These are phyloP conservation scores for Emmelina monodactyla DNA, from an alignment of 2,888 invertebrate genomes.

Conservation along the genomic window DNA sequence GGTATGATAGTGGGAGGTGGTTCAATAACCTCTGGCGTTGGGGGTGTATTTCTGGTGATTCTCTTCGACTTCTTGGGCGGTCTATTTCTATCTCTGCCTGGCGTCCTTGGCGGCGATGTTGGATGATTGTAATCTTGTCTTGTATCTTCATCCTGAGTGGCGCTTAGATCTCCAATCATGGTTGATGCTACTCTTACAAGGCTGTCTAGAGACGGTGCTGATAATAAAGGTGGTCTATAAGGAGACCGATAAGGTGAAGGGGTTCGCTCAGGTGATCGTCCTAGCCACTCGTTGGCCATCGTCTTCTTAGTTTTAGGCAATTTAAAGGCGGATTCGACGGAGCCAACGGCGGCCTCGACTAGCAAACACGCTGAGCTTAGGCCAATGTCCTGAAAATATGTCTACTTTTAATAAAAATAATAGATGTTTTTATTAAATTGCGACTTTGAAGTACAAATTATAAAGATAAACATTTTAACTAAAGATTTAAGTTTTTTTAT, in stretches of 20 bases:
- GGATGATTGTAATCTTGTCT: conserved; percentile 37
- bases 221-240: conserved; percentile 41
- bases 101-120: conserved; percentile 43
- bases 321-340: conserved; percentile 83
- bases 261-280: conserved; percentile 71
- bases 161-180: conserved; percentile 54
- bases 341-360: conserved; percentile 86
- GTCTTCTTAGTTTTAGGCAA: conserved; percentile 93
- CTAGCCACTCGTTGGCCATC: conserved; percentile 90
- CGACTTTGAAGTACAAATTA: no score
- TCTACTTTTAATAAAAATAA: no score
- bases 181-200: conserved; percentile 70
- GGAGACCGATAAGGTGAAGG: conserved; percentile 52
- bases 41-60: conserved; percentile 41
- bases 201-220: conserved; percentile 64
- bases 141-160: conserved; percentile 35
- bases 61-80: conserved; percentile 47
- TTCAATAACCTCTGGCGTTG: conserved; percentile 34
- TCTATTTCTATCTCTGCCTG: conserved; percentile 38
- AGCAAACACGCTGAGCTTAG: conserved; percentile 83
- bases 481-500: no score
- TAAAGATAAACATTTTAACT: no score
- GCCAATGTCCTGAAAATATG: no score
- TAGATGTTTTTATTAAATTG: no score
- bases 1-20: conserved; percentile 35